Evolutionary conservation across 2,797 vertebrate species (phyloP).

Genomic region (Oryzias dopingdopingensis): DNA sequence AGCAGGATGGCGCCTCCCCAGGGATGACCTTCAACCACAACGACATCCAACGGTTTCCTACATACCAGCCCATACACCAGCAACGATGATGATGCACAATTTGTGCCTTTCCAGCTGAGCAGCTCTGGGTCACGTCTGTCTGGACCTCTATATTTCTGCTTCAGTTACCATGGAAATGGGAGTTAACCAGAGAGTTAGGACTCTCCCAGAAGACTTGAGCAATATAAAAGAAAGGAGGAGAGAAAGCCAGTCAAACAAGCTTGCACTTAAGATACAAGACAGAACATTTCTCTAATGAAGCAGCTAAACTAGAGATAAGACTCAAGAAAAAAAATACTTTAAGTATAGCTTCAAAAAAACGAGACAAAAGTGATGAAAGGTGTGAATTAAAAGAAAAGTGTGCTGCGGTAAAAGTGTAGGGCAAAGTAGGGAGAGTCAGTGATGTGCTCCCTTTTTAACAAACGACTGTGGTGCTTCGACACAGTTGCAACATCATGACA

Average conservation of each 20-base stretch:
- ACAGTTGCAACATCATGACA: constrained; percentile 26
- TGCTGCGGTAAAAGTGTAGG: not conserved
- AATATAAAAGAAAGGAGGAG: constrained; percentile 40
- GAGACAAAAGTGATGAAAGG: not conserved
- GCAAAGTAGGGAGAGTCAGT: constrained; percentile 13
- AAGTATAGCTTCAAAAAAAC: not conserved
- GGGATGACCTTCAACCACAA: not conserved
- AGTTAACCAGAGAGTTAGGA: constrained; percentile 62
- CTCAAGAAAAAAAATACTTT: not conserved
- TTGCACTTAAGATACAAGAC: constrained; percentile 12
- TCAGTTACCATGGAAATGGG: constrained; percentile 74
- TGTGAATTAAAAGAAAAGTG: not conserved
- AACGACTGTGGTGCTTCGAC: constrained; percentile 40
- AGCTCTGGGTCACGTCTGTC: constrained; percentile 44
- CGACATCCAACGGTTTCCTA: not conserved
- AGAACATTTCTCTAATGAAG: constrained; percentile 7
- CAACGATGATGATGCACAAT: constrained; percentile 44
- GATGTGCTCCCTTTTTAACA: constrained; percentile 19
- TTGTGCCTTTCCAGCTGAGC: constrained; percentile 50
- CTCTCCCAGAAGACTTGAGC: constrained; percentile 47
- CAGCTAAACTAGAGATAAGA: constrained; percentile 4
- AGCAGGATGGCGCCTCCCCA: not conserved
- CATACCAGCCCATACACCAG: constrained; percentile 24
- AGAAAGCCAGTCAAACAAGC: constrained; percentile 20
- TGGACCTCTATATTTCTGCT: constrained; percentile 52